Conservation (phyloP, 2,113 vertebrate genomes). For the Cercocebus atys region DNA sequence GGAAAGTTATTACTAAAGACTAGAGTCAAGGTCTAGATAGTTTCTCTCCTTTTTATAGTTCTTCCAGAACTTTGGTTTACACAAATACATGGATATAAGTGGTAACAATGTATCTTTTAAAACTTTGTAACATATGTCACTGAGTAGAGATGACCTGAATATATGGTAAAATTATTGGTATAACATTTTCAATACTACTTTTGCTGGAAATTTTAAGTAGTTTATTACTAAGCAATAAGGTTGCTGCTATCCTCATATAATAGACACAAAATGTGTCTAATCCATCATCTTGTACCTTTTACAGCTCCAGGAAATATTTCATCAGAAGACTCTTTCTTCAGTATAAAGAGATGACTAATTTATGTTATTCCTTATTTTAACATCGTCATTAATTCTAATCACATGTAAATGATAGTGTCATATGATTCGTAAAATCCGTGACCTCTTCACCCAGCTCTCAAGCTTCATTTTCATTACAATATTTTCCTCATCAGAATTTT, state of each 20-base stretch:
- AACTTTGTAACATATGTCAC: neutral
- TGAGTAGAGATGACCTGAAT: neutral
- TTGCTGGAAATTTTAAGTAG: neutral
- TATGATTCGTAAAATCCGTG: neutral
- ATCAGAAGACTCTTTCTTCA: neutral
- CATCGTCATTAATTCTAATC: neutral
- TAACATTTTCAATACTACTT: neutral
- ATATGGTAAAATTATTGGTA: neutral
- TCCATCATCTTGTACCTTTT: neutral
- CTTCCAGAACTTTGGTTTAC: neutral
- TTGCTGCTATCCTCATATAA: neutral
- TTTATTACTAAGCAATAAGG: neutral
- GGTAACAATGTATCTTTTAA: neutral
- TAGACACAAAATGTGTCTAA: neutral
- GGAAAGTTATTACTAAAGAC: neutral
- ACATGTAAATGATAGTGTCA: neutral
- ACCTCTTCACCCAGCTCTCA: neutral
- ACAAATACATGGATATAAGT: neutral
- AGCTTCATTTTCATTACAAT: neutral
- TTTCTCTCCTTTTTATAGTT: neutral
- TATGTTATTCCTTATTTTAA: neutral
- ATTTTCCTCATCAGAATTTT: neutral
- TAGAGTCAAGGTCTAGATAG: neutral
- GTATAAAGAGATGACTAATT: neutral
- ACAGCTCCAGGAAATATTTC: neutral